Evolutionary conservation across 2,797 vertebrate species (phyloP), one percentile per base, ranked within the genome.

Genomic region (Otolemur crassicaudatus): DNA sequence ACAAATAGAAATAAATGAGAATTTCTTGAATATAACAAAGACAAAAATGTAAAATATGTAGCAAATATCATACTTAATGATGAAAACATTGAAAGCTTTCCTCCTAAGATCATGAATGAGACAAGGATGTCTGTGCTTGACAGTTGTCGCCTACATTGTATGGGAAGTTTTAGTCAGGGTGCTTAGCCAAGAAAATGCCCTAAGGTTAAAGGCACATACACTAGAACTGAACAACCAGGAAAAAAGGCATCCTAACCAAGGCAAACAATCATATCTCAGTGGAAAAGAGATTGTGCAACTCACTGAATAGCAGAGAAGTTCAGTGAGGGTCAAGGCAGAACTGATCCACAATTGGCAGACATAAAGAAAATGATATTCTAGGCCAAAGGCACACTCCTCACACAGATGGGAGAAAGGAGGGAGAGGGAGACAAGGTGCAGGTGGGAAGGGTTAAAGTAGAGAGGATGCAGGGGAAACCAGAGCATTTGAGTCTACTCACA

Each of bases 361-460:
- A 69, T 10, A 73, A 73, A 72, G 61, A 17, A 73, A 91, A 34
- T 3, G n/a, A 1, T 34, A 31, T 0, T 76, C 37, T 67, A 19
- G 60, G 40, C 34, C 37, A 27, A 82, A 31, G 19, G 2, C 31
- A 9, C 5, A 37, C 2, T 46, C 49, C 49, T 53, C 14, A 53
- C 49, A 40, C 7, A n/a, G n/a, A 23, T 7, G 82, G 46, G 31
- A 8, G 20, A 1, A 12, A 49, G 27, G 14, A 56, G 40, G 4
- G 11, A 1, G 19, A n/a, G 40, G 6, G 11, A 1, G 23, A n/a
- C 3, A 2, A 3, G 7, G 58, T 31, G 27, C 7, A 10, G 0
- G 25, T 49, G 37, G 46, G 19, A 7, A n/a, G 63, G 3, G 27
- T 14, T 61, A 17, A 53, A 53, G 22, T 8, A 53, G 61, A 34